phyloP scores from a whole-genome alignment of 2,797 vertebrate species.

The Peromyscus aztecus region DNA sequence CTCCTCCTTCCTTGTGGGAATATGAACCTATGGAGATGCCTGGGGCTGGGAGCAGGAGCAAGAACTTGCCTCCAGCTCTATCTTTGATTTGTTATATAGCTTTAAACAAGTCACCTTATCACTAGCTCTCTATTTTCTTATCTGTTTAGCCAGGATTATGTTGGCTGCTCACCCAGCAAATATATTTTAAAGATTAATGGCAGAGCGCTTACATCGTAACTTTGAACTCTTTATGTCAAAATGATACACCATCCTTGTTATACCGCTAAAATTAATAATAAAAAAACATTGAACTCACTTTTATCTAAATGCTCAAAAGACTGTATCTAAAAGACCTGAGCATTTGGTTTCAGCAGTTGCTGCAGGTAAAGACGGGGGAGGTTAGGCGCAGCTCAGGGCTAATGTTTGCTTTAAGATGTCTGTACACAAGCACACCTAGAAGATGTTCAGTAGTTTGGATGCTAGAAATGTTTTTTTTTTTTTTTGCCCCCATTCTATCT shows the following conservation, averaged over 20 bases:
- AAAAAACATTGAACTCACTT: constrained; percentile 74
- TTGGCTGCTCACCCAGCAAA: constrained; percentile 81
- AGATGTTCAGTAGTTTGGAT: constrained; percentile 27
- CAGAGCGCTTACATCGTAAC: constrained; percentile 72
- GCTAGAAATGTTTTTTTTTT: not conserved
- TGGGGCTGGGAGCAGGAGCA: fast-evolving
- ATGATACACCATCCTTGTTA: constrained; percentile 72
- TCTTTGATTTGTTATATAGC: constrained; percentile 70
- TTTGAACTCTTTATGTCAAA: constrained; percentile 79
- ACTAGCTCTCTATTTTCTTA: constrained; percentile 77
- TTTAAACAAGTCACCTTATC: constrained; percentile 75
- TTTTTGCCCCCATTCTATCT: not conserved
- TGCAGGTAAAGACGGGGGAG: not conserved
- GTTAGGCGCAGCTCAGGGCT: constrained; percentile 44
- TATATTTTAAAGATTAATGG: constrained; percentile 84
- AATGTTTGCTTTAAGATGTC: constrained; percentile 41
- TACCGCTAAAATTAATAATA: constrained; percentile 77
- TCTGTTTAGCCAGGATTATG: constrained; percentile 82
- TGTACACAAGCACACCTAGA: not conserved
- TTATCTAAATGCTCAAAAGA: constrained; percentile 69
- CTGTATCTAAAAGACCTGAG: constrained; percentile 48
- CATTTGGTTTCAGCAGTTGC: constrained; percentile 55
- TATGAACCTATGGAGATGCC: not conserved
- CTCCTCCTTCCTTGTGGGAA: not conserved
- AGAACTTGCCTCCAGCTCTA: not conserved